phyloP scores from a whole-genome alignment of 2,888 invertebrate genomes.

The Seladonia tumulorum region DNA sequence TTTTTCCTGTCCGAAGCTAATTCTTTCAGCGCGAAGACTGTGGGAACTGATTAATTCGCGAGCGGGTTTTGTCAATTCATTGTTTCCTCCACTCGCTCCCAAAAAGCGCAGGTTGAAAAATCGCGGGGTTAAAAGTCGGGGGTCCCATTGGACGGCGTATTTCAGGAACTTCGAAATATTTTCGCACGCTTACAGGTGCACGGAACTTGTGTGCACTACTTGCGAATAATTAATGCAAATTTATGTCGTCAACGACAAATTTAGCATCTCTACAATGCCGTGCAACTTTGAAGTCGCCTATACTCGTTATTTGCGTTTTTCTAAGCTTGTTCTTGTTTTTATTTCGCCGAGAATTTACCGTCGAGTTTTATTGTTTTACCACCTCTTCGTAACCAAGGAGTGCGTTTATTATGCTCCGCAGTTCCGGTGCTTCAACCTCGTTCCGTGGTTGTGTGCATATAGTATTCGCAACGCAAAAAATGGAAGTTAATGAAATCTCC shows the following conservation, averaged over 20 bases:
- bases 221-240: background rate
- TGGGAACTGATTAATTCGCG: background rate
- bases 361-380: conserved; percentile 8
- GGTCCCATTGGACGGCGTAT: background rate
- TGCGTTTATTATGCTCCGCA: conserved; percentile 7
- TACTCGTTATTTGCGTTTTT: background rate
- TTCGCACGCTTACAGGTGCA: background rate
- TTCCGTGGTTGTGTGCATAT: background rate
- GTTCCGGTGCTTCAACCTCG: background rate
- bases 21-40: background rate
- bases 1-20: background rate
- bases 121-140: background rate
- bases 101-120: background rate
- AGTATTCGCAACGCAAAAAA: background rate
- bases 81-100: too few species aligned
- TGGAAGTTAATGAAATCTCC: conserved; percentile 1
- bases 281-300: background rate
- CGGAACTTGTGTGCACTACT: background rate
- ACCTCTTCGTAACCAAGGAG: background rate
- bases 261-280: background rate
- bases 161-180: background rate
- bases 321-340: conserved; percentile 1
- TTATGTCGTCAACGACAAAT: background rate
- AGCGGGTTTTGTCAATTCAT: background rate
- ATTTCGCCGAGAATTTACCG: background rate